Base-by-base conservation (phyloP, 2,113 vertebrate species). In the Dendropsophus ebraccatus region DNA sequence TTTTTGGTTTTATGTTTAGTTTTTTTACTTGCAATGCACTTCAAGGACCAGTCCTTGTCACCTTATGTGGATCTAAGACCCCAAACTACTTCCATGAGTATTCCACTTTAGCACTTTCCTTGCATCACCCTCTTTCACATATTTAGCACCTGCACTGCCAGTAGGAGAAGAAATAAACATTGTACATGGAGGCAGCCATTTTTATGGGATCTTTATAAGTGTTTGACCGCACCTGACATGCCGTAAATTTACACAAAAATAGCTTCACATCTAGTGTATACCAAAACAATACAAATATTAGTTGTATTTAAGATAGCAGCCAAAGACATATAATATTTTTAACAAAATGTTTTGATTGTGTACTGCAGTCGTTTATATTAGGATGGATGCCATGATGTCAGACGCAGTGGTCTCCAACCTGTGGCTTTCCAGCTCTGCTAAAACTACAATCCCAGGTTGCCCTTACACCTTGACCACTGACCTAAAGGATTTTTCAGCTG, bases 11-110 rank as follows among this genome's bases (percentile, higher is more conserved):
- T 54, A 3, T 54, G 5, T 54, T 54, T 54, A 19, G n/a, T 54
- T 54, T 54, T 65, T 75, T 9, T 50, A 52, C 25, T 28, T 49
- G 35, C 25, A 50, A 54, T 77, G 74, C 74, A 54, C 74, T 77
- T 49, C 67, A 60, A 52, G 45, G 80, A n/a, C 17, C 30, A 56
- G 13, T 25, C 9, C 17, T 49, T 28, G 16, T 19, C 56, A 37
- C n/a, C 23, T 56, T 30, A 74, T 32, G 25, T 75, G 82, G 70
- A 23, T 47, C 82, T 56, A 49, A 74, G n/a, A 72, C 54, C 49
- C 23, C 81, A 45, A 49, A 28, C 69, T 72, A 69, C 82, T 49
- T 50, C 73, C 73, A 25, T 35, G 60, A 50, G 2, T 19, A 32
- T 13, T 67, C 10, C 10, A 37, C 4, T 30, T 13, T n/a, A n/a